phyloP scores from a whole-genome alignment of 2,797 vertebrate species.

The Sphenodon punctatus region DNA sequence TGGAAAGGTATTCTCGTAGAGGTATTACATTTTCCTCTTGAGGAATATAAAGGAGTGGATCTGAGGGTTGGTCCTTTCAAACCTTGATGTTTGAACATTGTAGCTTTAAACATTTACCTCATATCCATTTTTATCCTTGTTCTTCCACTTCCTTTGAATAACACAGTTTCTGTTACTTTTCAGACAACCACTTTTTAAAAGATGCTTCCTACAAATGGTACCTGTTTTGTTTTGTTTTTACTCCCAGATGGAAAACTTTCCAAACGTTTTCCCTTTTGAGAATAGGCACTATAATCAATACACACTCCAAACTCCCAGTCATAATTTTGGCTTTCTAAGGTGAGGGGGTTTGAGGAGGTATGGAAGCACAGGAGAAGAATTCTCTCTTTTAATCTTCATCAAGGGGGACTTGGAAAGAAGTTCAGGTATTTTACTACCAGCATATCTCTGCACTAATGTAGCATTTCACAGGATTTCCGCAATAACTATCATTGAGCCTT shows the following conservation, averaged over 20 bases:
- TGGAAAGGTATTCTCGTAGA: background rate
- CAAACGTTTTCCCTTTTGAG: too few species aligned
- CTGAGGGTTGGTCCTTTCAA: background rate
- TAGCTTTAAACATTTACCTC: background rate
- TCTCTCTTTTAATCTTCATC: constrained; percentile 73
- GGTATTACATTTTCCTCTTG: background rate
- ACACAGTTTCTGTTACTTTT: background rate
- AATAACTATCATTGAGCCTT: constrained; percentile 80
- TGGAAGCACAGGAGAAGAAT: constrained; percentile 56
- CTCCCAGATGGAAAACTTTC: too few species aligned
- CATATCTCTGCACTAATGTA: constrained; percentile 73
- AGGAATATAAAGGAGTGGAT: background rate
- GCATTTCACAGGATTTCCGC: constrained; percentile 77
- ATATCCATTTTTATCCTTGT: background rate
- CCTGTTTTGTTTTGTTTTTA: too few species aligned
- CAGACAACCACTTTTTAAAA: background rate
- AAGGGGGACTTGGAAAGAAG: constrained; percentile 73
- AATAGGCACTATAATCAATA: constrained; percentile 49
- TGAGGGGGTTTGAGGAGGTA: constrained; percentile 42
- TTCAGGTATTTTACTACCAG: constrained; percentile 76
- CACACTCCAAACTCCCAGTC: constrained; percentile 48
- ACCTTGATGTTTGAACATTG: background rate
- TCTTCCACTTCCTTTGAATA: background rate
- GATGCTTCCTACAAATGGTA: too few species aligned
- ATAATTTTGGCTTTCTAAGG: constrained; percentile 62